Percentiles rank a stretch among this genome's conserved stretches.
Evolutionary conservation across 2,888 invertebrate genomes (phyloP).

Genomic region (Acleris sparsana): DNA sequence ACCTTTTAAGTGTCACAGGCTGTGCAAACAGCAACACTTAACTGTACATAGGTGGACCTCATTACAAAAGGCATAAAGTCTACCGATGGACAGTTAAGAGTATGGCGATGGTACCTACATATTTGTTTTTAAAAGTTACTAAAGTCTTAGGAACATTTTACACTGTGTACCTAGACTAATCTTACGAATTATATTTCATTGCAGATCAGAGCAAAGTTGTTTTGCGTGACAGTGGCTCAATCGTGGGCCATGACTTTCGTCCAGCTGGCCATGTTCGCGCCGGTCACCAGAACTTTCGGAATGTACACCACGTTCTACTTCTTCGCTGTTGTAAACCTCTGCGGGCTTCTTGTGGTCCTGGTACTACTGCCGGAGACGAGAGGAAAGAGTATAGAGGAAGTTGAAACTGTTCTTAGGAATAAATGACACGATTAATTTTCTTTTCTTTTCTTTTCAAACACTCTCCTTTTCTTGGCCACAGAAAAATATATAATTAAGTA

Average conservation of each 20-base stretch:
- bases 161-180: neutral
- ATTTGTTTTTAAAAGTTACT: too few species aligned
- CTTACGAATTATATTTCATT: slow-evolving; percentile 34
- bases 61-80: too few species aligned
- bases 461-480: too few species aligned
- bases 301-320: slow-evolving; percentile 59
- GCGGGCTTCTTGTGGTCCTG: slow-evolving; percentile 54
- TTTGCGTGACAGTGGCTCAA: slow-evolving; percentile 50
- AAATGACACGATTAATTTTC: neutral
- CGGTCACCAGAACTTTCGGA: slow-evolving; percentile 49
- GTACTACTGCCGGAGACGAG: slow-evolving; percentile 70
- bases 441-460: too few species aligned
- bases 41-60: too few species aligned
- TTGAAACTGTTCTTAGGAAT: slow-evolving; percentile 43
- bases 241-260: slow-evolving; percentile 52
- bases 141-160: too few species aligned
- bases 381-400: slow-evolving; percentile 63
- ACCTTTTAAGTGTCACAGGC: too few species aligned
- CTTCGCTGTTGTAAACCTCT: slow-evolving; percentile 59
- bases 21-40: too few species aligned
- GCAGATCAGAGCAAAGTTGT: slow-evolving; percentile 60
- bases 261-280: slow-evolving; percentile 47
- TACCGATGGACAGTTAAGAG: too few species aligned
- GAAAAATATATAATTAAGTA: too few species aligned
- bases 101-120: too few species aligned